Base-by-base conservation (phyloP, 1,140 invertebrate species). In the Holotrichia oblita region DNA sequence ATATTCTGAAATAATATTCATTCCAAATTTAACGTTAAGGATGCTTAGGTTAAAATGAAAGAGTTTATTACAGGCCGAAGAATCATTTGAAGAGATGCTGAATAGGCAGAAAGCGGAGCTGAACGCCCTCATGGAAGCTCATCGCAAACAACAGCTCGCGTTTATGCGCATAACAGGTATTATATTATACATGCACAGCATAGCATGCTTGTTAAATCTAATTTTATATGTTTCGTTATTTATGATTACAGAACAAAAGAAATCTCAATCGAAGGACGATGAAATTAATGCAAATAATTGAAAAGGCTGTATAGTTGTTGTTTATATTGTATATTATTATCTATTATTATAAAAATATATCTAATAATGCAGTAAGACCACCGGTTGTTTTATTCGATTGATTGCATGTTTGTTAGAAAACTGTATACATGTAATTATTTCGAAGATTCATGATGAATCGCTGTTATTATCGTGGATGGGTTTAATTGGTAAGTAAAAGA, bases 21-120 rank as follows among this genome's bases (percentile, higher is more conserved):
- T 20, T 64, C 6, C 20, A 22, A 22, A 6, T 69, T 27, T 27
- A 69, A 69, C 0, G 8, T 3, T 69, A 12, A 24, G 10, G 22
- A 17, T 10, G 10, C 22, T 0, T 27, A 27, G 20, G 0, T 27
- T 34, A 34, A 69, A 22, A 27, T 27, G 1, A 12, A 24, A 4
- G 27, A 69, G 20, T 12, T 34, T 27, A 27, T 69, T 34, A 22
- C 61, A 69, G 61, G 61, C 61, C 10, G 84, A 86, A 78, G 86
- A 87, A 80, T 85, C 85, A 27, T 87, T 86, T 78, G 85, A 86
- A 79, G 86, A 87, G 79, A 87, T 87, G 86, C 80, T 87, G 76
- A 87, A 86, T 80, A 80, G 86, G 77, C 86, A 87, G 78, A 86
- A 87, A 78, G 85, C 86, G 40, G 86, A 87, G 79, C 78, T 87